Evolutionary conservation across 2,888 invertebrate genomes (phyloP).

Genomic region (Orthonychiurus folsomi): DNA sequence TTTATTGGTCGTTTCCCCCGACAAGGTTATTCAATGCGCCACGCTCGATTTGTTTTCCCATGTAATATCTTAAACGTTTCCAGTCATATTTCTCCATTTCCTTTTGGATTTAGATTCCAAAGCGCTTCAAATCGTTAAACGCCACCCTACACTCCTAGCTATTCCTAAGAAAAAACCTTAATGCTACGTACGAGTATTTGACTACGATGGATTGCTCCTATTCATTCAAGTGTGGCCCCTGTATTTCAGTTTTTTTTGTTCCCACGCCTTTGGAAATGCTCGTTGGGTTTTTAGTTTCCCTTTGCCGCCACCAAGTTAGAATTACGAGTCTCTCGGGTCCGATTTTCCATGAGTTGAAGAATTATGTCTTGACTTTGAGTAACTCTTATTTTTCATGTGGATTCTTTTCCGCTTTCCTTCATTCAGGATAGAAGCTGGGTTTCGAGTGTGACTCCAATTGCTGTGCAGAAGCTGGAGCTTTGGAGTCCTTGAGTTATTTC

Average conservation of each 20-base stretch:
- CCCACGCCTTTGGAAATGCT: background rate
- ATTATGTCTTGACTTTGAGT: constrained; percentile 1
- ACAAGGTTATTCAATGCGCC: no score
- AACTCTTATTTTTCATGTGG: constrained; percentile 1
- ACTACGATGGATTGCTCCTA: background rate
- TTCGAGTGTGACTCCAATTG: background rate
- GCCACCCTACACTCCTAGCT: no score
- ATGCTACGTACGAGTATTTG: background rate
- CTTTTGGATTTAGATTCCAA: no score
- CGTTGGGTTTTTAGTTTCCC: background rate
- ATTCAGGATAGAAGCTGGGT: background rate
- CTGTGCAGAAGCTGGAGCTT: background rate
- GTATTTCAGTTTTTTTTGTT: constrained; percentile 6
- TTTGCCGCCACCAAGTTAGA: background rate
- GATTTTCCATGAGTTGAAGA: constrained; percentile 3
- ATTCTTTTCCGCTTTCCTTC: background rate
- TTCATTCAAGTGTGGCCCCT: background rate
- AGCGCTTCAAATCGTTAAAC: no score
- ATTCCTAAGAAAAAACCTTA: no score
- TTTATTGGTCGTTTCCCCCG: no score
- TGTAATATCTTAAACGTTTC: no score
- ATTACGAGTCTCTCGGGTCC: constrained; percentile 4
- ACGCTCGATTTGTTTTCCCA: no score
- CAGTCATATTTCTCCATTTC: no score
- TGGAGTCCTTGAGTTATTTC: background rate